Evolutionary conservation across 92 coral and sea anemone species (phyloP).

Genomic region (Umimayanthus chanpuru): DNA sequence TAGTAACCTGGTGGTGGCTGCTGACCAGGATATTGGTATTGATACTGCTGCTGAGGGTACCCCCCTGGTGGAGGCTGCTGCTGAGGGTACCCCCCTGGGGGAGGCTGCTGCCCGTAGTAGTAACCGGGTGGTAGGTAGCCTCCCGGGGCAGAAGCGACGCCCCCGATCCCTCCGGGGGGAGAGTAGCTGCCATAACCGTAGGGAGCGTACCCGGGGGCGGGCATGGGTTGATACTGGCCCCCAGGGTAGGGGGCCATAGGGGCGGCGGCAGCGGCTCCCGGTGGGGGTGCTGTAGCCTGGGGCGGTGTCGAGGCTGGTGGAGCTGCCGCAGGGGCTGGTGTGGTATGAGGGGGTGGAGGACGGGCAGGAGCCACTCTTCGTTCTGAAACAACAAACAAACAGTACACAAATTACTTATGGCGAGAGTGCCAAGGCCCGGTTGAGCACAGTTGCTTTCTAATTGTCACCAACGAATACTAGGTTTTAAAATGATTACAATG

Average conservation of each 20-base stretch:
- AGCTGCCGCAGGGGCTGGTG: constrained; percentile 54
- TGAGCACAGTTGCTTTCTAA: neutral
- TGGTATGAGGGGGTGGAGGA: constrained; percentile 78
- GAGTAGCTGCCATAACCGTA: constrained; percentile 83
- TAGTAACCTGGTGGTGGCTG: constrained; percentile 33
- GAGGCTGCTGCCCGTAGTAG: constrained; percentile 76
- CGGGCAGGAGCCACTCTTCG: constrained; percentile 73
- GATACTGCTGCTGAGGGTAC: constrained; percentile 39
- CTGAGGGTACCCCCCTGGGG: constrained; percentile 62
- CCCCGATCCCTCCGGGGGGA: constrained; percentile 71
- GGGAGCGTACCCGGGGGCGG: constrained; percentile 92
- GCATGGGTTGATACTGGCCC: constrained; percentile 88
- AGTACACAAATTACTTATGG: too few relatives aligned
- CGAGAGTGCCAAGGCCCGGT: neutral
- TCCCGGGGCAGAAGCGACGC: constrained; percentile 54
- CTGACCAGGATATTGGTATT: constrained; percentile 49
- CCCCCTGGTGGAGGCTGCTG: constrained; percentile 32
- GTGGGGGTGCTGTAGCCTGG: constrained; percentile 49
- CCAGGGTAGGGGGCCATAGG: constrained; percentile 70
- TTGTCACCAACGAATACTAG: too few relatives aligned
- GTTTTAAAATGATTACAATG: too few relatives aligned
- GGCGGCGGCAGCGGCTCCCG: constrained; percentile 66
- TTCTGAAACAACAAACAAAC: constrained; percentile 48
- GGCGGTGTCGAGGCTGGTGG: constrained; percentile 54
- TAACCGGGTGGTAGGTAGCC: constrained; percentile 73